Evolutionary conservation across 2,888 invertebrate genomes (phyloP).

Genomic region (Papilio elwesi): DNA sequence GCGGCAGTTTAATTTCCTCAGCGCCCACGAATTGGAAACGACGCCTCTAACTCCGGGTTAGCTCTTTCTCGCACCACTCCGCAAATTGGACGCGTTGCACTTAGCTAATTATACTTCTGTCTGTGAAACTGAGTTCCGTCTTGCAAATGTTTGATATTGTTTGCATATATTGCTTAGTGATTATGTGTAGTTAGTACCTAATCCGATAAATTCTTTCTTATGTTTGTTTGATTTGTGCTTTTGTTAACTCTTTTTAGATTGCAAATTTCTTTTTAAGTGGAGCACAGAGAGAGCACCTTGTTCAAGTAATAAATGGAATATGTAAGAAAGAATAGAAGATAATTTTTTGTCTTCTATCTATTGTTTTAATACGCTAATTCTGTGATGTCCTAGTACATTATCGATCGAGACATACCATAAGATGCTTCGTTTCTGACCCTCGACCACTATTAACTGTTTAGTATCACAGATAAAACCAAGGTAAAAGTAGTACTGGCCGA

Average conservation of each 20-base stretch:
- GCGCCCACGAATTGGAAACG: slow-evolving; percentile 15
- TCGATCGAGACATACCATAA: too few species aligned
- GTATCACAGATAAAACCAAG: too few species aligned
- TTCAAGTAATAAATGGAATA: too few species aligned
- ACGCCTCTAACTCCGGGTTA: slow-evolving; percentile 10
- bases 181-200: neutral
- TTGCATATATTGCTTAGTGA: neutral
- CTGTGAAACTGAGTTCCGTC: slow-evolving; percentile 12
- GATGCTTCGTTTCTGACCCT: too few species aligned
- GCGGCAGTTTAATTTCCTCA: slow-evolving; percentile 35
- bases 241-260: too few species aligned
- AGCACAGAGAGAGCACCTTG: too few species aligned
- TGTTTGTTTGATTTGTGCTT: neutral
- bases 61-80: slow-evolving; percentile 32
- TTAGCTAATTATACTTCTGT: slow-evolving; percentile 37
- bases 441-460: too few species aligned
- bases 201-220: neutral
- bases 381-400: too few species aligned
- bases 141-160: slow-evolving; percentile 1
- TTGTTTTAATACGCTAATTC: too few species aligned
- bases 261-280: too few species aligned
- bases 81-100: slow-evolving; percentile 33
- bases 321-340: too few species aligned
- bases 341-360: neutral
- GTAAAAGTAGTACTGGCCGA: too few species aligned